Base-by-base conservation (phyloP, 2,888 invertebrate genomes). In the Bombyx huttoni region DNA sequence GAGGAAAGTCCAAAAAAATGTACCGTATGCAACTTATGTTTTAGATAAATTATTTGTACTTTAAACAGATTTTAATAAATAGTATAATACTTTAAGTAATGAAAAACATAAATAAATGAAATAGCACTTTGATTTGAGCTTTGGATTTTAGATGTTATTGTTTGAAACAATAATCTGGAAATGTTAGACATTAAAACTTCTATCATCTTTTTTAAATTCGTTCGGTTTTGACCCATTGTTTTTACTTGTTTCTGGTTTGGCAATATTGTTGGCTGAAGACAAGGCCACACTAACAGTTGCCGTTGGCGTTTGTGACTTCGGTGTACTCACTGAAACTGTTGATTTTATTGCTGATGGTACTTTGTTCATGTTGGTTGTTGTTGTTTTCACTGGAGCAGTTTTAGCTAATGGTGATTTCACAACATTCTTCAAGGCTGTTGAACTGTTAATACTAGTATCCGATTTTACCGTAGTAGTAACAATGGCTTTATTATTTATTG, bases 71-170 rank as follows among this genome's bases (percentile, higher is more conserved):
- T 24, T 24, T 24, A 24, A 24, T 24, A 24, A 24, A 24, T 24
- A 24, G 24, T 24, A 24, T 24, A 24, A 24, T n/a, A 24, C 24
- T 24, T 24, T 24, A 24, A 24, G 24, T 24, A 24, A 24, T 52
- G 54, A 50, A 58, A 64, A 61, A 57, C 55, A 52, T 61, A 61
- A 57, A 58, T 61, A 61, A 57, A 57, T 57, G 60, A 58, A 61
- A 54, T 74, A 77, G 67, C 67, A 66, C 67, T 65, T 70, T 67
- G 64, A 64, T 62, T 76, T 77, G 77, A 77, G 76, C 77, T 55
- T 70, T 64, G 58, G 62, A 58, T 59, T 63, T 10, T 6, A 40
- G 7, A 40, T 40, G 63, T 70, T 58, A 59, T 53, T 53, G 56
- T 51, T 53, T 51, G 50, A 49, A 53, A 56, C 49, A 51, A 48